These are phyloP conservation scores for Antechinus flavipes DNA, from an alignment of 2,113 vertebrate genomes.

Conservation along the genomic window DNA sequence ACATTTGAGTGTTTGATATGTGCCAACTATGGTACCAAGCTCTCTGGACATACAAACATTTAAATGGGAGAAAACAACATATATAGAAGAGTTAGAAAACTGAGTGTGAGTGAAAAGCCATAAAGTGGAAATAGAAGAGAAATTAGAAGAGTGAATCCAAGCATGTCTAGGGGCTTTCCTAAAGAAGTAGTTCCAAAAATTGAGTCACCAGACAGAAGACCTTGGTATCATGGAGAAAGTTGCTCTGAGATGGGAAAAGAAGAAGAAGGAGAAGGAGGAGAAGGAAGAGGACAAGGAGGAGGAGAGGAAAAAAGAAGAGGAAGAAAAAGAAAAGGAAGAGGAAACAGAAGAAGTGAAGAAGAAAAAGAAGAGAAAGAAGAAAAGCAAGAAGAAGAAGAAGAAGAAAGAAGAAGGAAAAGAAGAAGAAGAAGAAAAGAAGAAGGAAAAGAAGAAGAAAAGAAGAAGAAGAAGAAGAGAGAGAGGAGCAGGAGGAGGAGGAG, in stretches of 20 bases:
- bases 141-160: not conserved
- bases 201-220: not conserved
- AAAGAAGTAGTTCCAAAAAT: not conserved
- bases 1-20: not conserved
- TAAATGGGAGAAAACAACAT: not conserved
- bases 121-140: not conserved
- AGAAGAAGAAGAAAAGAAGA: no score
- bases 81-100: not conserved
- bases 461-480: no score
- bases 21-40: not conserved
- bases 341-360: no score
- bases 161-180: not conserved
- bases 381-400: no score
- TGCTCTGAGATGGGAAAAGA: not conserved
- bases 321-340: no score
- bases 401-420: no score
- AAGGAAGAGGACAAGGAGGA: no score
- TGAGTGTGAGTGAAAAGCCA: not conserved
- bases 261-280: not conserved
- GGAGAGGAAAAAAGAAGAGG: no score
- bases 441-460: no score
- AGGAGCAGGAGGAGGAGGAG: no score
- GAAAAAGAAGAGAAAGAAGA: no score
- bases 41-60: not conserved
- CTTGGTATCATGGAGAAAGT: not conserved